Percentiles rank a stretch among this genome's conserved stretches.
Conservation (phyloP, 2,888 invertebrate species). For the Eupithecia subfuscata region DNA sequence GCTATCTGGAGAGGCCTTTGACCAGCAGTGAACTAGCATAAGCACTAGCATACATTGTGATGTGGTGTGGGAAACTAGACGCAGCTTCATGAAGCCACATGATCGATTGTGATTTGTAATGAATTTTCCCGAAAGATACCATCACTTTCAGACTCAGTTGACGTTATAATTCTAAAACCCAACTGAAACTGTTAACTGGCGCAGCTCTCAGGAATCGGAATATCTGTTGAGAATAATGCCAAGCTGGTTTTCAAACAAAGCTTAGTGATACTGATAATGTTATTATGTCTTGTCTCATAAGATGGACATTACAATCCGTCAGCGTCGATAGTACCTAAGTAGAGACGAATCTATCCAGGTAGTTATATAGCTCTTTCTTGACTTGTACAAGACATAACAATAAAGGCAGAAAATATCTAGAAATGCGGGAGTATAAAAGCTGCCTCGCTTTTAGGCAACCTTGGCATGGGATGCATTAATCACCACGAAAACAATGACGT, state of each 20-base stretch:
- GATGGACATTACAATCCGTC: not conserved
- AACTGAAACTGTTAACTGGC: not conserved
- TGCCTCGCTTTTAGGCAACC: not conserved
- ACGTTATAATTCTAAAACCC: too few species aligned
- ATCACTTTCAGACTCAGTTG: too few species aligned
- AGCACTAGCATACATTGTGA: too few species aligned
- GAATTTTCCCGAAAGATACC: too few species aligned
- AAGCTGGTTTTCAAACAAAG: not conserved
- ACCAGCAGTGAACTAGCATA: not conserved
- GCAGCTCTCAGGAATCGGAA: not conserved
- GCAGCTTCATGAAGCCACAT: not conserved
- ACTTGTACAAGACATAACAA: not conserved
- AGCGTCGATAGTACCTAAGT: not conserved
- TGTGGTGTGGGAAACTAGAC: not conserved
- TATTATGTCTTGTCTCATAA: not conserved
- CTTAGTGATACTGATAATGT: not conserved
- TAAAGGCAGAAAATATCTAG: not conserved
- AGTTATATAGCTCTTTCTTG: not conserved
- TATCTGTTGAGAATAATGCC: not conserved
- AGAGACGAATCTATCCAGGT: not conserved
- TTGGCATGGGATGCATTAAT: not conserved
- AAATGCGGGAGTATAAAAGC: not conserved
- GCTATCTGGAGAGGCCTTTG: not conserved
- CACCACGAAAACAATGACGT: not conserved
- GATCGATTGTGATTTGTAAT: too few species aligned